Evolutionary conservation across 2,797 vertebrate genomes (phyloP).

Genomic region (Chromobotia macracanthus): DNA sequence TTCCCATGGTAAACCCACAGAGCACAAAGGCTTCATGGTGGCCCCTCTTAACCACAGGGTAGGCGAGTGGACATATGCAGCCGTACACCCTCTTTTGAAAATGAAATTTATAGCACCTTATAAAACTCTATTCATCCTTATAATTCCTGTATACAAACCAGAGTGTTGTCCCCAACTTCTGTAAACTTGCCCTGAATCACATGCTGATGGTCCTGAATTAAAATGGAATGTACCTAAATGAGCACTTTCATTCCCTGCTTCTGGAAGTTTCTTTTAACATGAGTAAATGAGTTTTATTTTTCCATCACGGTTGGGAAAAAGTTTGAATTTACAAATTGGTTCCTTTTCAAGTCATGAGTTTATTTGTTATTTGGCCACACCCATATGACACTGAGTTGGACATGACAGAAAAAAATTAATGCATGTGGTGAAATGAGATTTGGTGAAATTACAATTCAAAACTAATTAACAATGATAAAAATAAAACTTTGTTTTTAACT

Average conservation of each 20-base stretch:
- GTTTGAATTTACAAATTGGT: no score
- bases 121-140: conserved; percentile 76
- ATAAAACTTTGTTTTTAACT: not conserved
- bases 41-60: conserved; percentile 73
- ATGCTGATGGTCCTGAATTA: conserved; percentile 16
- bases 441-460: not conserved
- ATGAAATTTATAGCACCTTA: conserved; percentile 77
- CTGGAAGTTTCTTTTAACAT: not conserved
- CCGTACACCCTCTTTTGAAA: conserved; percentile 72
- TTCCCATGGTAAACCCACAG: conserved; percentile 77
- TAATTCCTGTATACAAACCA: conserved; percentile 73
- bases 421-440: no score
- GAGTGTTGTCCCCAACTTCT: conserved; percentile 58
- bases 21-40: conserved; percentile 78
- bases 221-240: conserved; percentile 1
- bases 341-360: no score
- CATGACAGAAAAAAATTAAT: no score
- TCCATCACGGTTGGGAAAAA: not conserved
- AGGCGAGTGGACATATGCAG: conserved; percentile 73
- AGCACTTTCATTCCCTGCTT: not conserved
- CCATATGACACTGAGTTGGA: not conserved
- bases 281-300: not conserved
- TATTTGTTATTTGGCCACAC: not conserved
- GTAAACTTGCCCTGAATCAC: conserved; percentile 54
- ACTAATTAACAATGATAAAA: not conserved